A percentile compares a stretch with the other conserved stretches of the same genome.
Evolutionary conservation across 2,797 vertebrate genomes (phyloP).

Genomic region (Zalophus californianus): DNA sequence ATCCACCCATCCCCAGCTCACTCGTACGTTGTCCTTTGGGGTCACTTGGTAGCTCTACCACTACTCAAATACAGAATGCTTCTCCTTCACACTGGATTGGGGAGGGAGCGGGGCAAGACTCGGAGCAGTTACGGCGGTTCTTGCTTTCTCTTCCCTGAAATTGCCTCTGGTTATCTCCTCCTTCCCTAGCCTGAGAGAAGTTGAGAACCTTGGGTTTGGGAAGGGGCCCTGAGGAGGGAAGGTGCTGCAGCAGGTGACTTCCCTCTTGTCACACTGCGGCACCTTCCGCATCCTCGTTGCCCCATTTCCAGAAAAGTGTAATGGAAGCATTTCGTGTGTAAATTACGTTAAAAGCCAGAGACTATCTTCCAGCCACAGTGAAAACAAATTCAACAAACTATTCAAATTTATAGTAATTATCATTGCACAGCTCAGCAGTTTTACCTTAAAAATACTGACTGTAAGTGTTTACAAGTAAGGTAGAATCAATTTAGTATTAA

Average conservation of each 20-base stretch:
- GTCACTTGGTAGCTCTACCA: not conserved
- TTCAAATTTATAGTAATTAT: slow-evolving; percentile 68
- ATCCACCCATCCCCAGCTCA: not conserved
- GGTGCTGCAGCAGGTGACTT: not conserved
- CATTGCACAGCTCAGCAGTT: slow-evolving; percentile 25
- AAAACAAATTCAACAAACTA: slow-evolving; percentile 67
- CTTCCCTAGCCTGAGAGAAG: not conserved
- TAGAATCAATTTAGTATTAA: slow-evolving; percentile 53
- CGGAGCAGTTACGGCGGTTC: not conserved
- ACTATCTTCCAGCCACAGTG: not conserved
- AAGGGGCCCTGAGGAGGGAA: not conserved
- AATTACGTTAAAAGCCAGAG: not conserved
- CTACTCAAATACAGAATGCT: not conserved
- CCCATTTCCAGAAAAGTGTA: not conserved
- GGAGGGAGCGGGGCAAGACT: not conserved
- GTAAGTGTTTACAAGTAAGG: slow-evolving; percentile 49
- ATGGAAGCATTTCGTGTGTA: not conserved
- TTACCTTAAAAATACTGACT: slow-evolving; percentile 44
- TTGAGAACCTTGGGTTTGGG: not conserved
- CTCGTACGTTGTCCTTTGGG: not conserved
- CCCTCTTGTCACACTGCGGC: not conserved
- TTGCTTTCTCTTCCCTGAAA: not conserved
- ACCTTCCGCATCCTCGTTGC: not conserved
- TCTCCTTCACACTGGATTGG: not conserved
- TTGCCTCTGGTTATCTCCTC: not conserved